Percentiles rank a stretch among this genome's conserved stretches.
Evolutionary conservation across 23 tunicate species (phyloP).

Genomic region (Ascidia mentula): DNA sequence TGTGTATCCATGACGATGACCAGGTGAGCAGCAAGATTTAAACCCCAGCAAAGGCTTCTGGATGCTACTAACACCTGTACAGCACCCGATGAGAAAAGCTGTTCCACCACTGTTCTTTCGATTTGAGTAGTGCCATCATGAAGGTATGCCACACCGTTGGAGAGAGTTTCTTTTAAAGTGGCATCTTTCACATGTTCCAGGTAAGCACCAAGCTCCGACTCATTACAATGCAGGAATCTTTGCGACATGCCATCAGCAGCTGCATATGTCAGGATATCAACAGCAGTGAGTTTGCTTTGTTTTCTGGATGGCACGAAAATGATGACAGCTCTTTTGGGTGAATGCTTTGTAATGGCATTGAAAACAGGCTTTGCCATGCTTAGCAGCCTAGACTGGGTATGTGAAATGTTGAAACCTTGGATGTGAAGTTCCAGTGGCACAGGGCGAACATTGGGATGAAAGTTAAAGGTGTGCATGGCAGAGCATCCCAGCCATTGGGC

Average conservation of each 20-base stretch:
- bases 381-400: slow-evolving; percentile 85
- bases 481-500: slow-evolving; percentile 95
- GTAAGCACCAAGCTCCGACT: slow-evolving; percentile 72
- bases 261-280: slow-evolving; percentile 92
- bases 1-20: slow-evolving; percentile 98
- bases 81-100: slow-evolving; percentile 81
- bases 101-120: slow-evolving; percentile 81
- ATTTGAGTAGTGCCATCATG: slow-evolving; percentile 88
- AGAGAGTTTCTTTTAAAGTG: slow-evolving; percentile 77
- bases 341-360: slow-evolving; percentile 87
- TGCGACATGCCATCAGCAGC: slow-evolving; percentile 89
- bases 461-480: slow-evolving; percentile 88
- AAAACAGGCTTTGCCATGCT: slow-evolving; percentile 97
- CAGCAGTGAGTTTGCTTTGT: slow-evolving; percentile 95
- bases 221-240: slow-evolving; percentile 90
- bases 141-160: slow-evolving; percentile 89
- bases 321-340: slow-evolving; percentile 69
- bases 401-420: slow-evolving; percentile 94
- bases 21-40: slow-evolving; percentile 72
- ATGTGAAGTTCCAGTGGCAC: slow-evolving; percentile 95
- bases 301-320: slow-evolving; percentile 94
- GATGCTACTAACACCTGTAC: slow-evolving; percentile 94
- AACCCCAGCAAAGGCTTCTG: slow-evolving; percentile 81
- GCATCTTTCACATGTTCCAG: slow-evolving; percentile 94
- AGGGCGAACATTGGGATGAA: slow-evolving; percentile 95